A percentile compares a stretch with the other conserved stretches of the same genome.
Conservation (phyloP, 1,140 invertebrate species). For the Pogonomyrmex californicus region DNA sequence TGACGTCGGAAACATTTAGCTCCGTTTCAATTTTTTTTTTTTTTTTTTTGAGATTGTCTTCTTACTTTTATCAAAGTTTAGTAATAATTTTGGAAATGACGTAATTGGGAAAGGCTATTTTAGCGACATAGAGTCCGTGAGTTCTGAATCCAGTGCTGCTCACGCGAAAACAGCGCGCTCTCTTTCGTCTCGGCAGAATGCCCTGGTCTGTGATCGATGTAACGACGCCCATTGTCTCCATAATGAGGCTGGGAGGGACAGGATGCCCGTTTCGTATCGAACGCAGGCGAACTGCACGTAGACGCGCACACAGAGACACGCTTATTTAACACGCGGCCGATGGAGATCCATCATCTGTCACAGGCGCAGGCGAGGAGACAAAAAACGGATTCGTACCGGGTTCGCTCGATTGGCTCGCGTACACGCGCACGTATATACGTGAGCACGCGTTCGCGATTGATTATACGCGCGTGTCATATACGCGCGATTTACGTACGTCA, state of each 20-base stretch:
- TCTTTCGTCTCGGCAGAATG: constrained; percentile 70
- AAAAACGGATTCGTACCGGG: constrained; percentile 3
- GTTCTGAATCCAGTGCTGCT: constrained; percentile 43
- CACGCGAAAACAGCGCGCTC: constrained; percentile 63
- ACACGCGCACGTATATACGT: not conserved
- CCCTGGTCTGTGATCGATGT: constrained; percentile 77
- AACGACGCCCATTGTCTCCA: constrained; percentile 83
- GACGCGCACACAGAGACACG: not conserved
- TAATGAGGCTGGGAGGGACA: constrained; percentile 85
- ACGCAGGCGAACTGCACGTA: not conserved
- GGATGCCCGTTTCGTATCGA: constrained; percentile 75
- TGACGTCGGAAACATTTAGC: not conserved
- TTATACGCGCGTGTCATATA: constrained; percentile 11
- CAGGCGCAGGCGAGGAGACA: constrained; percentile 3
- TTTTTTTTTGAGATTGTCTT: not conserved
- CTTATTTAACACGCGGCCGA: constrained; percentile 40
- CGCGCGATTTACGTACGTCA: constrained; percentile 19
- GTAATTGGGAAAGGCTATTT: not conserved
- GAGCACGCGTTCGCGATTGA: constrained; percentile 23
- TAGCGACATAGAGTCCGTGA: not conserved
- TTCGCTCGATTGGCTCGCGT: constrained; percentile 3
- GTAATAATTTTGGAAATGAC: not conserved
- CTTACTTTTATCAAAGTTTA: not conserved
- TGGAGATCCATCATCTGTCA: constrained; percentile 49
- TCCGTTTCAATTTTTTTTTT: not conserved